phyloP scores from a whole-genome alignment of 2,888 invertebrate genomes.

The Pomacea canaliculata region DNA sequence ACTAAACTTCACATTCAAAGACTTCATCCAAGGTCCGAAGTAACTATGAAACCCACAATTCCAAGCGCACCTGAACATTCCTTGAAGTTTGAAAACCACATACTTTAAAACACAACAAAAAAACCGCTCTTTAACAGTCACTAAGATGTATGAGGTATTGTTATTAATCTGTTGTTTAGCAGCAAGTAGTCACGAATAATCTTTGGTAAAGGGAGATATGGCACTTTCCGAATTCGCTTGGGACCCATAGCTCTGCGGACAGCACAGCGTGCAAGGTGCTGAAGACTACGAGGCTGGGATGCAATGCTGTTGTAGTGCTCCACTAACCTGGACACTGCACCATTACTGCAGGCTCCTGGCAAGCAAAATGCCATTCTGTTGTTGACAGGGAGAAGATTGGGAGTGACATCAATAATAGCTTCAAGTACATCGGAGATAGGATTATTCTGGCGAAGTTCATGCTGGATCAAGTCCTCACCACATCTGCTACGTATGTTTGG shows the following conservation, averaged over 20 bases:
- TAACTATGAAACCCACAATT: too few relatives aligned
- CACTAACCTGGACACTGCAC: not conserved
- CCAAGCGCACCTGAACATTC: too few relatives aligned
- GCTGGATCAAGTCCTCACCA: conserved; percentile 55
- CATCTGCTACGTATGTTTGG: conserved; percentile 55
- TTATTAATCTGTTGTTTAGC: not conserved
- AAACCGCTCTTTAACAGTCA: too few relatives aligned
- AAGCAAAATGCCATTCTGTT: not conserved
- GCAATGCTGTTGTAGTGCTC: not conserved
- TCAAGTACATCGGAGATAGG: conserved; percentile 42
- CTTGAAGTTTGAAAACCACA: too few relatives aligned
- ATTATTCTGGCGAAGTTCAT: conserved; percentile 52
- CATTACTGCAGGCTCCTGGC: not conserved
- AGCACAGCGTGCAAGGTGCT: conserved; percentile 62
- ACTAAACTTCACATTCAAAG: too few relatives aligned
- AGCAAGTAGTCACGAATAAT: conserved; percentile 59
- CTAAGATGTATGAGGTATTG: too few relatives aligned
- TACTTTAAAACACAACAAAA: too few relatives aligned
- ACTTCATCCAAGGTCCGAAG: too few relatives aligned
- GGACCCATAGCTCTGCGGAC: conserved; percentile 55
- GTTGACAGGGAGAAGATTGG: conserved; percentile 42
- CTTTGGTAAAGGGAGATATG: conserved; percentile 57
- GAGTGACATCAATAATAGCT: conserved; percentile 58
- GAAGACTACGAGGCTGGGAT: conserved; percentile 57
- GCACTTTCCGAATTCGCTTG: conserved; percentile 48